These are phyloP conservation scores for Acromyrmex heyeri DNA, from an alignment of 1,140 invertebrate species.

Conservation along the genomic window DNA sequence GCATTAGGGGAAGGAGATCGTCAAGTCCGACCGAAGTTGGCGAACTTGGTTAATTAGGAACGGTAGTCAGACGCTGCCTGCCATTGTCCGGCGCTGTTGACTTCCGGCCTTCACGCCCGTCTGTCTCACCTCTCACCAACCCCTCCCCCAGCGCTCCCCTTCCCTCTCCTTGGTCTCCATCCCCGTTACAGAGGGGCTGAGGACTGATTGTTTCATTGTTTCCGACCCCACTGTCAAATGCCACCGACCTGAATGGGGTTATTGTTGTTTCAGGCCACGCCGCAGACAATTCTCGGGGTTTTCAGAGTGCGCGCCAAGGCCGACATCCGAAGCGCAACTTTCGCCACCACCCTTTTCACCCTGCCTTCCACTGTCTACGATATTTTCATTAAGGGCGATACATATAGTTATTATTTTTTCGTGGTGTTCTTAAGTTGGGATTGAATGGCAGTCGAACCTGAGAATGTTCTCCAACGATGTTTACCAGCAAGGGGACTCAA, in stretches of 20 bases:
- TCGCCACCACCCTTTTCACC: neutral
- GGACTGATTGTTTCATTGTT: constrained; percentile 86
- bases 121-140: constrained; percentile 9
- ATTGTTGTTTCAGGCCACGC: constrained; percentile 84
- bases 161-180: too few relatives aligned
- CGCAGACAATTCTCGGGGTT: constrained; percentile 79
- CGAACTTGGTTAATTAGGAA: constrained; percentile 84
- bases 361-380: neutral
- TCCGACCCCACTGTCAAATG: constrained; percentile 85
- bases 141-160: neutral
- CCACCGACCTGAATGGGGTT: constrained; percentile 81
- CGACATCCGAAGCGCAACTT: constrained; percentile 53
- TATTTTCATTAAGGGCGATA: constrained; percentile 55
- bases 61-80: constrained; percentile 82
- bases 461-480: neutral
- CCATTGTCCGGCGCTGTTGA: constrained; percentile 85
- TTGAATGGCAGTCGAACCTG: neutral
- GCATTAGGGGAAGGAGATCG: constrained; percentile 66
- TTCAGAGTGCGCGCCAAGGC: constrained; percentile 68
- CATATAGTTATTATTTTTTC: constrained; percentile 48
- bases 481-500: neutral
- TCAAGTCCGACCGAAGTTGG: constrained; percentile 79
- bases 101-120: constrained; percentile 79
- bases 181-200: constrained; percentile 65
- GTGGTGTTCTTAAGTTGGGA: constrained; percentile 16